phyloP scores from a whole-genome alignment of 2,888 invertebrate genomes.

The Mythimna pallens region DNA sequence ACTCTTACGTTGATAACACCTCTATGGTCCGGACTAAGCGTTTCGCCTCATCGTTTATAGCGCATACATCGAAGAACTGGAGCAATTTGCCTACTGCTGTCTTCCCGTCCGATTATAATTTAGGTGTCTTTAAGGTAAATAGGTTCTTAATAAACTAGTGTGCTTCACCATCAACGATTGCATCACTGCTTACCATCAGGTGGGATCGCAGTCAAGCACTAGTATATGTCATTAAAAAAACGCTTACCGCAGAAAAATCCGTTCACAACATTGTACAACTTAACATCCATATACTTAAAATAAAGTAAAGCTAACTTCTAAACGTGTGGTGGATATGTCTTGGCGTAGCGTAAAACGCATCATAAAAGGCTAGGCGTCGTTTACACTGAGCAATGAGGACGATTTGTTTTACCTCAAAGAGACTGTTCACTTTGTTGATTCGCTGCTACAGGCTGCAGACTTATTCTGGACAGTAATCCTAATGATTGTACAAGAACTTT shows the following conservation, averaged over 20 bases:
- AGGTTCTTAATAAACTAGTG: too few relatives aligned
- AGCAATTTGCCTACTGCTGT: too few relatives aligned
- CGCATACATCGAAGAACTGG: too few relatives aligned
- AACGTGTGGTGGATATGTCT: slow-evolving; percentile 72
- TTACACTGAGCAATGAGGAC: slow-evolving; percentile 76
- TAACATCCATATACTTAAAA: slow-evolving; percentile 60
- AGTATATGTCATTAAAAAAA: not conserved
- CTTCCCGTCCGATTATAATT: too few relatives aligned
- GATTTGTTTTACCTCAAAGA: slow-evolving; percentile 75
- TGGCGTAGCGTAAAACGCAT: slow-evolving; percentile 73
- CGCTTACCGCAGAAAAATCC: slow-evolving; percentile 3
- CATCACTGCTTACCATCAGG: too few relatives aligned
- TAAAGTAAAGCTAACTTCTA: slow-evolving; percentile 64
- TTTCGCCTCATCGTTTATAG: too few relatives aligned
- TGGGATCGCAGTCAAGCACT: too few relatives aligned
- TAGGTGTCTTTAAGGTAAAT: too few relatives aligned
- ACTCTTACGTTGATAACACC: too few relatives aligned
- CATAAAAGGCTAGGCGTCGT: slow-evolving; percentile 79
- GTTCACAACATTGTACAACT: slow-evolving; percentile 60
- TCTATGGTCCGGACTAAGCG: too few relatives aligned
- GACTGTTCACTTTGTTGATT: slow-evolving; percentile 78
- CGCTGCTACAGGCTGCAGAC: slow-evolving; percentile 60
- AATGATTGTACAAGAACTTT: slow-evolving; percentile 14
- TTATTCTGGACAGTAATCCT: slow-evolving; percentile 31
- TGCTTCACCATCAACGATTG: too few relatives aligned